Evolutionary conservation across 2,113 vertebrate genomes (phyloP), one percentile per base, ranked within the genome.

Genomic region (Antidorcas marsupialis): DNA sequence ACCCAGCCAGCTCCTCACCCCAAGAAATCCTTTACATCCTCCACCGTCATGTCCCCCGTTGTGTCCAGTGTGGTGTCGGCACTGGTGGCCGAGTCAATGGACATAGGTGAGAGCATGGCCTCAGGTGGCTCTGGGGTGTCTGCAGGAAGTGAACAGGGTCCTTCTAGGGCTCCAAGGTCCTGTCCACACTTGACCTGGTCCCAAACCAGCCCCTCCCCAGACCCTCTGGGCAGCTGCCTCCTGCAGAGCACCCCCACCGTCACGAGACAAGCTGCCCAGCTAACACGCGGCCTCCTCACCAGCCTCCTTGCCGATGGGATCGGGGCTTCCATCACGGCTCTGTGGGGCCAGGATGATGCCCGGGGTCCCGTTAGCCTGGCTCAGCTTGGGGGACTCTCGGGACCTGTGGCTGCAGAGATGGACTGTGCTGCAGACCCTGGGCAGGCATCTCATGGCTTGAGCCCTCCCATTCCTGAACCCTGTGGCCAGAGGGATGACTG

Each of bases 1-100:
- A 2, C 79, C 62, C 30, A 10, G n/a, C 89, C 53, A 45, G 33
- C 21, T 64, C 98, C 98, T 99, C 98, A 99, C 99, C 99, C 98
- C 98, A 99, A 98, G 95, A 99, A 99, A 95, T 99, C 99, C 98
- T 99, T 99, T 98, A 99, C 99, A 39, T 99, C 99, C 98, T 99
- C 99, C 96, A 99, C 99, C 0, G 99, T 99, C 96, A 99, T 98
- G 14, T 99, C 99, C 64, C 99, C 99, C 0, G 99, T 99, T n/a
- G 99, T 99, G 98, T 99, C 99, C 62, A 99, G 98, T 0, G 99
- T 99, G 98, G 99, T 99, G 97, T 99, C 99, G 0, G 98, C 98
- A 60, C 99, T 99, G 98, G 99, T 99, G n/a, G 99, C 99, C 0
- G 99, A 99, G 98, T 99, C 99, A 0, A 99, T 91, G 6, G 99